phyloP scores from a whole-genome alignment of 2,888 invertebrate species.

The Drosophila ustulata region DNA sequence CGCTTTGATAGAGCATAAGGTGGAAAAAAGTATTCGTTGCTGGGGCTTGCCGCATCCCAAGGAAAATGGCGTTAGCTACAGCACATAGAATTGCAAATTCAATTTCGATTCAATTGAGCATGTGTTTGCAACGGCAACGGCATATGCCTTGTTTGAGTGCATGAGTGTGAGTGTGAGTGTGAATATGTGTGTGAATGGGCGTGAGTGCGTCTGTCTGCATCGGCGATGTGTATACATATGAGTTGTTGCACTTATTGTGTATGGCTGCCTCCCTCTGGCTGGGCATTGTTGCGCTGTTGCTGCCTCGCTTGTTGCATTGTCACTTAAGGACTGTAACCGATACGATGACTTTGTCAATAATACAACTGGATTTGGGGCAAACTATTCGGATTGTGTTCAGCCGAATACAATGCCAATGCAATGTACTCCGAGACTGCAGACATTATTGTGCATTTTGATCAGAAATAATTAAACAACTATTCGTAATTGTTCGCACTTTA shows the following conservation, averaged over 20 bases:
- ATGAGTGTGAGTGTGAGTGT: constrained; percentile 1
- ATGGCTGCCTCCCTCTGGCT: constrained; percentile 8
- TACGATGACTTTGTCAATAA: constrained; percentile 54
- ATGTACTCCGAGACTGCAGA: not conserved
- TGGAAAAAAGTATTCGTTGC: constrained; percentile 26
- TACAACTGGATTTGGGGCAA: constrained; percentile 30
- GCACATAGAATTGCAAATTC: constrained; percentile 78
- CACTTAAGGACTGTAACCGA: constrained; percentile 61
- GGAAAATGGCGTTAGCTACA: constrained; percentile 74
- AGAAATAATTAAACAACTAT: constrained; percentile 10
- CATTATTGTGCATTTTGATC: not conserved
- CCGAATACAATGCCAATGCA: not conserved
- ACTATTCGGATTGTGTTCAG: not conserved
- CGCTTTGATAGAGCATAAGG: constrained; percentile 26
- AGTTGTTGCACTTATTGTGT: constrained; percentile 45
- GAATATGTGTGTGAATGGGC: constrained; percentile 28
- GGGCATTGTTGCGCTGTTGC: constrained; percentile 64
- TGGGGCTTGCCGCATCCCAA: constrained; percentile 60
- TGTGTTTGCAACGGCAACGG: constrained; percentile 71
- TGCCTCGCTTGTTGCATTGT: constrained; percentile 73
- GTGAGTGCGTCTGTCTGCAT: constrained; percentile 21
- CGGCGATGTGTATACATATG: constrained; percentile 33
- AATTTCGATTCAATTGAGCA: constrained; percentile 80
- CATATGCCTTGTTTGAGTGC: constrained; percentile 55
- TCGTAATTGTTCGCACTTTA: constrained; percentile 6